Conservation (phyloP, 2,888 invertebrate species). For the Drosophila rellima region DNA sequence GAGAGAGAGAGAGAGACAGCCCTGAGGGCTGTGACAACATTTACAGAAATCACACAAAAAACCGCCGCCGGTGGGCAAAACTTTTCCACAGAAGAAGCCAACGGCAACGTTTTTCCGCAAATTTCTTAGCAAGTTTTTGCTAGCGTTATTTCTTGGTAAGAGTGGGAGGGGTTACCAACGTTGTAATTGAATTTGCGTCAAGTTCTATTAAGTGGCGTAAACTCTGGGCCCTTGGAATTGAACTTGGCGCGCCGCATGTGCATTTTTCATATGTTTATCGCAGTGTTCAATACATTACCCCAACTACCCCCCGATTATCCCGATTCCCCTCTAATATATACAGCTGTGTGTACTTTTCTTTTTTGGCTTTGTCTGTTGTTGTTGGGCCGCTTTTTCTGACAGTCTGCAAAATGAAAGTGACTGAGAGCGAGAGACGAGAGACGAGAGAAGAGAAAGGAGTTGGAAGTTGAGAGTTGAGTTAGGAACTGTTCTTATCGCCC, state of each 20-base stretch:
- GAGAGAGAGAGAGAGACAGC: slow-evolving; percentile 2
- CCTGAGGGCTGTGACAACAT: slow-evolving; percentile 61
- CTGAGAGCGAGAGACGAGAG: slow-evolving; percentile 17
- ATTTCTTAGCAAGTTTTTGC: slow-evolving; percentile 71
- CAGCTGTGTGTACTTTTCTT: slow-evolving; percentile 15
- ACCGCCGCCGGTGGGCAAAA: slow-evolving; percentile 60
- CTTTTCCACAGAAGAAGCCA: slow-evolving; percentile 52
- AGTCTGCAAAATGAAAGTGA: slow-evolving; percentile 63
- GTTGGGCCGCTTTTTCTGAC: slow-evolving; percentile 57
- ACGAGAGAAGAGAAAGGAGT: background rate
- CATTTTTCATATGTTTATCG: slow-evolving; percentile 82
- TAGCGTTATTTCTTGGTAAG: slow-evolving; percentile 11
- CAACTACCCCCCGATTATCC: background rate
- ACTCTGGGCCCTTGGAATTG: slow-evolving; percentile 74
- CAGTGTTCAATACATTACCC: slow-evolving; percentile 66
- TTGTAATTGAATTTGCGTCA: slow-evolving; percentile 81
- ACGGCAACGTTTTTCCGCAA: slow-evolving; percentile 74
- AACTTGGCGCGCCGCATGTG: slow-evolving; percentile 76
- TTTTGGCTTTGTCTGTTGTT: slow-evolving; percentile 39
- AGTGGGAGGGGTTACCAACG: slow-evolving; percentile 30
- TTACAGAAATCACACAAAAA: slow-evolving; percentile 62
- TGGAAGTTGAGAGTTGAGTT: slow-evolving; percentile 24
- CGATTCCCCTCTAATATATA: background rate
- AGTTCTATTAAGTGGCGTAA: slow-evolving; percentile 81
- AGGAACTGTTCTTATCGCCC: slow-evolving; percentile 61